Evolutionary conservation across 2,113 vertebrate genomes (phyloP).

Genomic region (Corydoras sp.): DNA sequence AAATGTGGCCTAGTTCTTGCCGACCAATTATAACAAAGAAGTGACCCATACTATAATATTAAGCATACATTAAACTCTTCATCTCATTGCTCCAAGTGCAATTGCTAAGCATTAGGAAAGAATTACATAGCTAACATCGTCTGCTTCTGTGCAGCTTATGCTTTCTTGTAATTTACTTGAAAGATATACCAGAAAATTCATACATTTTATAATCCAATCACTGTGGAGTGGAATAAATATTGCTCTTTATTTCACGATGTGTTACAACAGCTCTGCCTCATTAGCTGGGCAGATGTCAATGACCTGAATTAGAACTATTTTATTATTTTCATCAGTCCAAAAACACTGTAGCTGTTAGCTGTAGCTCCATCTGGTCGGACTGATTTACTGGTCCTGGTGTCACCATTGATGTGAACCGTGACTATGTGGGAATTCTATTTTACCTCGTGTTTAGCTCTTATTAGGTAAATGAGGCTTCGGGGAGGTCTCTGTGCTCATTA

Average conservation of each 20-base stretch:
- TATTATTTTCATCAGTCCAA: slow-evolving; percentile 22
- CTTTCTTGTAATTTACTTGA: slow-evolving; percentile 22
- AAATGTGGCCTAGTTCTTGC: not conserved
- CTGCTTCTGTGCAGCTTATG: not conserved
- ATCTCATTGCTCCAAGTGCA: slow-evolving; percentile 5
- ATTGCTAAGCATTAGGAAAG: slow-evolving; percentile 5
- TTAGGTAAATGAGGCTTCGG: slow-evolving; percentile 42
- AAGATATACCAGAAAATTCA: slow-evolving; percentile 35
- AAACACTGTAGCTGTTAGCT: slow-evolving; percentile 11
- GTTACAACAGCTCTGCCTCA: slow-evolving; percentile 26
- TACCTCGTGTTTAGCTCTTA: slow-evolving; percentile 45
- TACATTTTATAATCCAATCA: slow-evolving; percentile 28
- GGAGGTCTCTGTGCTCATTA: slow-evolving; percentile 23
- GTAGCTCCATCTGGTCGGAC: slow-evolving; percentile 34
- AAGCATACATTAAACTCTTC: slow-evolving; percentile 20
- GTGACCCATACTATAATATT: slow-evolving; percentile 15
- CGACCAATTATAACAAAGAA: slow-evolving; percentile 34
- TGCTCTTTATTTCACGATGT: slow-evolving; percentile 27
- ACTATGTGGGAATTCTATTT: slow-evolving; percentile 46
- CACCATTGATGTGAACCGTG: slow-evolving; percentile 49
- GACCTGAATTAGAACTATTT: slow-evolving; percentile 27
- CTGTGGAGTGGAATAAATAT: slow-evolving; percentile 22
- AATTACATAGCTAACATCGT: slow-evolving; percentile 9
- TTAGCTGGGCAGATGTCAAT: slow-evolving; percentile 25
- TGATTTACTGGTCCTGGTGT: slow-evolving; percentile 52